Conservation (phyloP, 2,113 vertebrate species). For the Cyanistes caeruleus region DNA sequence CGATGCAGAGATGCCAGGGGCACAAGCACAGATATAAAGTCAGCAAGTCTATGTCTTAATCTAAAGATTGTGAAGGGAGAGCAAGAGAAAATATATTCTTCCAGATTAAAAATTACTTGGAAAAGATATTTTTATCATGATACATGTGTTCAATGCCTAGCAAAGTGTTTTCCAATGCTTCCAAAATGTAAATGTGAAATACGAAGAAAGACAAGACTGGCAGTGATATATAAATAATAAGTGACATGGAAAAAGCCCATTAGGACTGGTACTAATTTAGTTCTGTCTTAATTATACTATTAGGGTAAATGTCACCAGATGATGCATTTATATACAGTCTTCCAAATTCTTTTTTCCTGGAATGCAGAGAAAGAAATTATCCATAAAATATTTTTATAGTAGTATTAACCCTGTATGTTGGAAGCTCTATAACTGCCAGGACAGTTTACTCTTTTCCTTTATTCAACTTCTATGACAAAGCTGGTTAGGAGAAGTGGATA, state of each 20-base stretch:
- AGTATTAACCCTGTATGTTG: not conserved
- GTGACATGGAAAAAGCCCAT: constrained; percentile 20
- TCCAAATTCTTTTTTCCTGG: not conserved
- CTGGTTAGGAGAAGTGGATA: not conserved
- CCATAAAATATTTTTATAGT: not conserved
- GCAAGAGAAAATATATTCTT: not conserved
- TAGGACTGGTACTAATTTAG: constrained; percentile 32
- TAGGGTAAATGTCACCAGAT: constrained; percentile 47
- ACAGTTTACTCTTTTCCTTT: not conserved
- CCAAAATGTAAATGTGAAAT: constrained; percentile 12
- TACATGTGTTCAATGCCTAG: not conserved
- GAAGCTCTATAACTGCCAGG: not conserved
- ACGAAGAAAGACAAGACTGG: not conserved
- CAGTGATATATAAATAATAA: constrained; percentile 16
- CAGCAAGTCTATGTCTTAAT: not conserved
- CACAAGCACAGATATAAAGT: not conserved
- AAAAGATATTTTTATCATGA: not conserved
- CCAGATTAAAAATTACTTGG: not conserved
- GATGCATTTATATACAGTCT: not conserved
- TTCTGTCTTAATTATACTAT: constrained; percentile 40
- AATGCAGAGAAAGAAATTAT: not conserved
- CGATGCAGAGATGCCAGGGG: not conserved
- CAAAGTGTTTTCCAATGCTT: not conserved
- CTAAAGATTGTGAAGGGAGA: accelerated
- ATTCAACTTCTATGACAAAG: not conserved